Evolutionary conservation across 2,113 vertebrate species (phyloP), one percentile per base, ranked within the genome.

Genomic region (Choloepus hoffmanni): DNA sequence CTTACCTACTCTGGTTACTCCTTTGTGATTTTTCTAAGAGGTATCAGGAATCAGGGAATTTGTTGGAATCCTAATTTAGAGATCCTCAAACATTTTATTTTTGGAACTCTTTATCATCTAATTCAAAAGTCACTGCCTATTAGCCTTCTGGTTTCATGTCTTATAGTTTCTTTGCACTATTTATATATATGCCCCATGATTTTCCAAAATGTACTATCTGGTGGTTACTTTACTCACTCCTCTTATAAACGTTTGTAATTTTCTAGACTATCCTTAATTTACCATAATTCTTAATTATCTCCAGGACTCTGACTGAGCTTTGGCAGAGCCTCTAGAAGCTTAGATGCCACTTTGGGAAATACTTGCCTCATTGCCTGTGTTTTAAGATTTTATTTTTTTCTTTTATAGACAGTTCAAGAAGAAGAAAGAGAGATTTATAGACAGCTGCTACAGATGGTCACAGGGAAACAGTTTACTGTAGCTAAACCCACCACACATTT

Each of bases 381-480:
- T 89, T 94, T 12, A 93, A 94, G 40, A 7, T 68, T 91, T 96
- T 60, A 82, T 92, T 68, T 84, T 77, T 78, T 89, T 90, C 79
- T 50, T 95, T 93, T 19, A 2, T 85, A 99, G 99, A 99, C 99
- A 0, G 98, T 99, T 93, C 95, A 98, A 86, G 99, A 99, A 95
- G 99, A 99, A 84, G 99, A 99, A 97, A 99, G 99, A 89, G 99
- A 99, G 96, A 98, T 99, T 87, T 99, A 99, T 98, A 98, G 99
- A 96, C 99, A 99, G 95, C 97, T 99, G 93, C 98, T 99, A 62
- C 98, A 99, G 97, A 98, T 99, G 98, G 99, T 99, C 79, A 99
- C 99, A 0, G 99, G 98, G 6, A 99, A 98, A 45, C 98, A 98
- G 7, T 98, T 98, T 43, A 98, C 98, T 89, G 94, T 97, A 0